These are phyloP conservation scores for Drosophila hydei DNA, from an alignment of 1,140 invertebrate species.

Conservation along the genomic window DNA sequence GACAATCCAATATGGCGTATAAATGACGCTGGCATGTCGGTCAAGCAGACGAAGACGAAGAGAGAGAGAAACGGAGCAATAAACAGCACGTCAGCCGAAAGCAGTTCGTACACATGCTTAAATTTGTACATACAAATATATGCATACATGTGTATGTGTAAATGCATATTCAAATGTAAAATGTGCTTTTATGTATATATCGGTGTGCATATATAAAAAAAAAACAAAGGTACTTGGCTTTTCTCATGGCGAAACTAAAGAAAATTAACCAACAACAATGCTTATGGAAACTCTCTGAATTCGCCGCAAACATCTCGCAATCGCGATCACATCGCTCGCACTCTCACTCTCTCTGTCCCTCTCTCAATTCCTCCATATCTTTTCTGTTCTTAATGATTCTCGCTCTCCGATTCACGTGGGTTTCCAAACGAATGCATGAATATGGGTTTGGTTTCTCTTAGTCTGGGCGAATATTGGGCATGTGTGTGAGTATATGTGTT, in stretches of 20 bases:
- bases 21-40: constrained; percentile 60
- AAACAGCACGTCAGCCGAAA: constrained; percentile 38
- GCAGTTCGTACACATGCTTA: constrained; percentile 14
- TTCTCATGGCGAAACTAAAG: constrained; percentile 57
- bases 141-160: not conserved
- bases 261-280: constrained; percentile 50
- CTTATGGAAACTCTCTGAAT: constrained; percentile 68
- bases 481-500: constrained; percentile 20
- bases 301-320: constrained; percentile 68
- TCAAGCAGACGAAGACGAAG: constrained; percentile 48
- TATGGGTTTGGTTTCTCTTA: constrained; percentile 44
- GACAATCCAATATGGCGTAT: constrained; percentile 61
- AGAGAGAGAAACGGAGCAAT: constrained; percentile 55
- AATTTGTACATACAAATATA: not conserved
- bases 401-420: constrained; percentile 77
- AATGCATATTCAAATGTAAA: too few species aligned
- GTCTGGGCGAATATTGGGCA: constrained; percentile 21
- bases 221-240: constrained; percentile 38
- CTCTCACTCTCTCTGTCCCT: constrained; percentile 38
- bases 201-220: constrained; percentile 30
- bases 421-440: constrained; percentile 54
- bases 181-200: constrained; percentile 2
- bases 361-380: not conserved
- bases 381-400: constrained; percentile 60
- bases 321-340: constrained; percentile 33